These are phyloP conservation scores for Megaptera novaeangliae DNA, from an alignment of 2,113 vertebrate genomes.

Conservation along the genomic window DNA sequence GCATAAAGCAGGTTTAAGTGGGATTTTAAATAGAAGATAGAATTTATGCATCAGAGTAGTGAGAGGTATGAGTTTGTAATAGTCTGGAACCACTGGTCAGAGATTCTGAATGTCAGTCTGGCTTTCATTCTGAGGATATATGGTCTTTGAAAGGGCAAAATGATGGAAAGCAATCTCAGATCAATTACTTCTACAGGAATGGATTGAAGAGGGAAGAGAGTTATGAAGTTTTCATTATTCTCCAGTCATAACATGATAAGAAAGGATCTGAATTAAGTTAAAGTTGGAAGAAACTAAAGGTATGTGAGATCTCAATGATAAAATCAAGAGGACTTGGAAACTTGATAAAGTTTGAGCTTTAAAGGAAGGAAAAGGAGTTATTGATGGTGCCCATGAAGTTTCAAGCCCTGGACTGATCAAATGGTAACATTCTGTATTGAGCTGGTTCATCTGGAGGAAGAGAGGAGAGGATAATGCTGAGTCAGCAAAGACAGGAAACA, in stretches of 20 bases:
- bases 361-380: neutral
- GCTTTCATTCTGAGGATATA: neutral
- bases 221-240: neutral
- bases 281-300: neutral
- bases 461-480: neutral
- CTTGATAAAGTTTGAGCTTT: neutral
- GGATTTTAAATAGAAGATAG: neutral
- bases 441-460: neutral
- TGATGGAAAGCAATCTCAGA: neutral
- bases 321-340: neutral
- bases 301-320: neutral
- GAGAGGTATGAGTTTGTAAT: neutral
- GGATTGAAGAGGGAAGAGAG: neutral
- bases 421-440: no score
- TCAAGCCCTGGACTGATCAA: neutral
- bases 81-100: neutral
- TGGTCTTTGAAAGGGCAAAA: neutral
- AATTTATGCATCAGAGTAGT: neutral
- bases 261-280: neutral
- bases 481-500: neutral
- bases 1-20: neutral
- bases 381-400: neutral
- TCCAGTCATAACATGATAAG: neutral
- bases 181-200: neutral
- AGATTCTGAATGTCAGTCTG: neutral